Evolutionary conservation across 2,797 vertebrate species (phyloP).

Genomic region (Danio kyathit): DNA sequence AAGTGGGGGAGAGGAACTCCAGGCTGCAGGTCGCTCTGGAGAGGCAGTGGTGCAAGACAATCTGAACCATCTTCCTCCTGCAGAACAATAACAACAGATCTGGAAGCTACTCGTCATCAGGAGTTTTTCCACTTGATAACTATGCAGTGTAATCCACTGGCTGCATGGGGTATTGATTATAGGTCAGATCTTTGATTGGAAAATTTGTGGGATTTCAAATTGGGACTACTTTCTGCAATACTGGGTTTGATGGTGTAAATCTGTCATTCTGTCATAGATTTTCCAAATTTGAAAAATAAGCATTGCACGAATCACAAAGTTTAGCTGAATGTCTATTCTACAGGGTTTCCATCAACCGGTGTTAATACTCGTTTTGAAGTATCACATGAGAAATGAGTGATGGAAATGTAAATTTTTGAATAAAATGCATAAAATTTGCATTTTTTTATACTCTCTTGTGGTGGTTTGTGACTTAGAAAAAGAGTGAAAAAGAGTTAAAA

Average conservation of each 20-base stretch:
- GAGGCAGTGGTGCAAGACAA: slow-evolving; percentile 57
- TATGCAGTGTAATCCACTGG: slow-evolving; percentile 40
- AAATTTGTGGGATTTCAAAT: slow-evolving; percentile 32
- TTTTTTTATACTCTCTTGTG: too few relatives aligned
- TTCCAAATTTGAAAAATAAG: neutral
- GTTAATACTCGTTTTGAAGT: too few relatives aligned
- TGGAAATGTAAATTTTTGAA: too few relatives aligned
- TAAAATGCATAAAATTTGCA: too few relatives aligned
- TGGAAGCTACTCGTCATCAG: slow-evolving; percentile 51
- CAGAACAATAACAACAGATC: slow-evolving; percentile 56
- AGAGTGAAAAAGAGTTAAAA: too few relatives aligned
- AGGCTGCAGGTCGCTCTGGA: slow-evolving; percentile 58
- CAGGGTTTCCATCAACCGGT: too few relatives aligned
- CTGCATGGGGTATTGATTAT: slow-evolving; percentile 38
- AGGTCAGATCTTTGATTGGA: slow-evolving; percentile 4
- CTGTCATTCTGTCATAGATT: neutral
- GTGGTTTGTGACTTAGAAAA: too few relatives aligned
- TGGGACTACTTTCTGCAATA: neutral
- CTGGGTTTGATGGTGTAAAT: neutral
- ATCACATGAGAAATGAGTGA: too few relatives aligned
- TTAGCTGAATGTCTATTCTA: too few relatives aligned
- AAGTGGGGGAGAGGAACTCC: slow-evolving; percentile 74
- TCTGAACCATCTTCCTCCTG: slow-evolving; percentile 48
- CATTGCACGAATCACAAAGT: too few relatives aligned
- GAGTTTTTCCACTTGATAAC: slow-evolving; percentile 55